These are phyloP conservation scores for Spatulosminthurus flaviceps DNA, from an alignment of 2,888 invertebrate genomes.

Conservation along the genomic window DNA sequence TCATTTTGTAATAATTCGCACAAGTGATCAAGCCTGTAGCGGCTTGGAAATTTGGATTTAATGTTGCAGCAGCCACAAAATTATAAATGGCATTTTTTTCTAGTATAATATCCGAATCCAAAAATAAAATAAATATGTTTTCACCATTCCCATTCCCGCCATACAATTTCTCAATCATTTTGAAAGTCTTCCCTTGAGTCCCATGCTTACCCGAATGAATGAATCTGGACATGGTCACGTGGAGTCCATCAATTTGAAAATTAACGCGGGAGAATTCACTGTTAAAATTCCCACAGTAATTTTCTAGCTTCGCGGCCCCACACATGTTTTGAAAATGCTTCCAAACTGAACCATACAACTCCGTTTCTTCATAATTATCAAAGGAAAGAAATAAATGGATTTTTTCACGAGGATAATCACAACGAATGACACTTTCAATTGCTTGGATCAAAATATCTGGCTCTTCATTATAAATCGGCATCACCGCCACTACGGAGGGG, in stretches of 20 bases:
- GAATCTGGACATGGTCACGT: slow-evolving; percentile 52
- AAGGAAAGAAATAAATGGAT: slow-evolving; percentile 53
- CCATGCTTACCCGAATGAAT: slow-evolving; percentile 52
- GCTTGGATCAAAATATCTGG: slow-evolving; percentile 51
- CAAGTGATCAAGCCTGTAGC: slow-evolving; percentile 53
- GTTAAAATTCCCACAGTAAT: no score
- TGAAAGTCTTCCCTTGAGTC: slow-evolving; percentile 50
- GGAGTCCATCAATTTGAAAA: not conserved
- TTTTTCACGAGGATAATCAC: slow-evolving; percentile 47
- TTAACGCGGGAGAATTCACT: not conserved
- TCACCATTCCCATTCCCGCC: no score
- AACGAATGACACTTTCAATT: slow-evolving; percentile 48
- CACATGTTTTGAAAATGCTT: slow-evolving; percentile 20
- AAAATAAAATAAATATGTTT: slow-evolving; percentile 47
- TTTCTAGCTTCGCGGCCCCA: no score
- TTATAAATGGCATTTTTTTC: slow-evolving; percentile 50
- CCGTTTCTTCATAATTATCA: slow-evolving; percentile 49
- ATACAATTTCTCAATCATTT: slow-evolving; percentile 48
- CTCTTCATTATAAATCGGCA: slow-evolving; percentile 56
- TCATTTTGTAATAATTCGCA: slow-evolving; percentile 18
- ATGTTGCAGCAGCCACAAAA: slow-evolving; percentile 43
- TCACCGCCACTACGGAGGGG: slow-evolving; percentile 51
- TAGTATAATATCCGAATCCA: slow-evolving; percentile 55
- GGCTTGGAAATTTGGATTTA: slow-evolving; percentile 47
- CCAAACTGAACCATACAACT: slow-evolving; percentile 46